Base-by-base conservation (phyloP, 2,888 invertebrate species). In the Polymixis flavicincta region DNA sequence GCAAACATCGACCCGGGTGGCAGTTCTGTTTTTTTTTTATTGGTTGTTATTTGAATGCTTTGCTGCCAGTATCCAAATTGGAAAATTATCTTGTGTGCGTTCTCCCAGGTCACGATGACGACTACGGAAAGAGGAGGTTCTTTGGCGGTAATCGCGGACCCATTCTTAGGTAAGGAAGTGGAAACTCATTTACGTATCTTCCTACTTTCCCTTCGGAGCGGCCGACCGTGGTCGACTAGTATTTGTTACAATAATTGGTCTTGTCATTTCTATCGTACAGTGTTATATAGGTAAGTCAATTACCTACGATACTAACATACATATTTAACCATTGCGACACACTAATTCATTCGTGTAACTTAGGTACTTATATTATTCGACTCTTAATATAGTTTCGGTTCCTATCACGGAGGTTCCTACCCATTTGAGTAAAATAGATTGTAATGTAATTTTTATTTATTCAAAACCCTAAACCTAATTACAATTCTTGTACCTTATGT, bases 181-280 rank as follows among this genome's bases (percentile, higher is more conserved):
- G n/a, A 71, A 55, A 52, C 14, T 45, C 45, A 59, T 78, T 78
- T 77, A 52, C 78, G 64, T 64, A 55, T 48, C 64, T 78, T 78
- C 78, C 76, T 77, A 72, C 76, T 77, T 77, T 77, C 76, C 52
- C 64, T 57, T 52, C 32, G 6, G 14, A 71, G 42, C 77, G 22
- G 69, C 22, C 22, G 77, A 71, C n/a, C 28, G 45, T 48, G 22
- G 22, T 45, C 22, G 8, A 9, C 13, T 13, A 70, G 37, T 69
- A 52, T 55, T 28, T 48, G 11, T 19, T 54, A 5, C 19, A 68
- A 45, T 54, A 73, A 25, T 11, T 25, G n/a, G 37, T 61, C 9
- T 54, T 55, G 19, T 42, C 25, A 14, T 45, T 32, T 50, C 11
- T 50, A 57, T 25, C 25, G 45, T 7, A 65, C 5, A 13, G 25